Percentiles rank a stretch among this genome's conserved stretches.
Conservation (phyloP, 2,113 vertebrate species). For the Natator depressus region DNA sequence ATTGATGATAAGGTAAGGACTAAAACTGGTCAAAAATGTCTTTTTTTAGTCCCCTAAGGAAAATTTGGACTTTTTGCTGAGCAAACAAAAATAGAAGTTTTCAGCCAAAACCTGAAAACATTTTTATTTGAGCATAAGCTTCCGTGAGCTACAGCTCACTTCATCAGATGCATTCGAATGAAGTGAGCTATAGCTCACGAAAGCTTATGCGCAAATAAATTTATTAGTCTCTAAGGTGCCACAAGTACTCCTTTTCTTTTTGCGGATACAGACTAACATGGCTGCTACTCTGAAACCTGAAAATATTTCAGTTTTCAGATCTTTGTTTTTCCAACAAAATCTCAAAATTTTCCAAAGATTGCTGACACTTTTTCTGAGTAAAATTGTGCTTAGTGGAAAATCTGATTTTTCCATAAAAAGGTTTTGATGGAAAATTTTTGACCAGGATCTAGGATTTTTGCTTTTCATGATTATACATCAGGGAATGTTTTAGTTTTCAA, state of each 20-base stretch:
- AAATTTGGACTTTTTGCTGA: neutral
- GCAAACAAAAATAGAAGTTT: neutral
- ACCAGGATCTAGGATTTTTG: neutral
- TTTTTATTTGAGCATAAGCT: too few relatives aligned
- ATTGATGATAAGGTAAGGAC: neutral
- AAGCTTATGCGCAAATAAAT: too few relatives aligned
- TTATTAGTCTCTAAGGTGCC: too few relatives aligned
- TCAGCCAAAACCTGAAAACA: too few relatives aligned
- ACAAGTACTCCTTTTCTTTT: too few relatives aligned
- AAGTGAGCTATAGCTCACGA: too few relatives aligned
- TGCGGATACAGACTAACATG: too few relatives aligned
- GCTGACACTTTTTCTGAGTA: neutral
- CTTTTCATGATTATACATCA: neutral
- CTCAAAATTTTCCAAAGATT: neutral
- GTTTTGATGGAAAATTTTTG: neutral
- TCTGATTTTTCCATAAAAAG: neutral
- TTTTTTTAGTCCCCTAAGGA: conserved; percentile 9
- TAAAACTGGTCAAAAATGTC: neutral
- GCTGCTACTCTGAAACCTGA: too few relatives aligned
- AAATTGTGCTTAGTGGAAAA: neutral
- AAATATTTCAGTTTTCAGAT: too few relatives aligned
- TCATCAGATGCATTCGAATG: too few relatives aligned
- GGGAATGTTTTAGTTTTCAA: conserved; percentile 2
- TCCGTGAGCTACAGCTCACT: too few relatives aligned
- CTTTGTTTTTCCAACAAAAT: neutral